Evolutionary conservation across 2,113 vertebrate species (phyloP).

Genomic region (Corvus moneduloides): DNA sequence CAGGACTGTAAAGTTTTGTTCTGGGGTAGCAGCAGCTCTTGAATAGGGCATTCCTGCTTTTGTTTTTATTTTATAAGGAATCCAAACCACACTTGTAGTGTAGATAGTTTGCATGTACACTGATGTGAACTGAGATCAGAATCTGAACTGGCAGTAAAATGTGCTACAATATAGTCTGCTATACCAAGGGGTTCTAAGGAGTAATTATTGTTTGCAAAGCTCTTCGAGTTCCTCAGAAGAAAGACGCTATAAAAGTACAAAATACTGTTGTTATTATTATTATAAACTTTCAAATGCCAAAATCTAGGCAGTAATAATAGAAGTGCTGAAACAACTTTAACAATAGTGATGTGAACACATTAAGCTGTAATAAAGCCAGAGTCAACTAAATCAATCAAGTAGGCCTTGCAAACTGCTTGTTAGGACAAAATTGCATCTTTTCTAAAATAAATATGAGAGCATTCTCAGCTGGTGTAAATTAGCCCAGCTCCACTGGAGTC

Average conservation of each 20-base stretch:
- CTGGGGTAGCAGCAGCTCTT: not conserved
- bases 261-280: slow-evolving; percentile 61
- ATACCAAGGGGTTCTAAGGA: not conserved
- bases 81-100: not conserved
- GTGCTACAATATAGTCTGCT: slow-evolving; percentile 4
- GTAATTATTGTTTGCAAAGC: slow-evolving; percentile 58
- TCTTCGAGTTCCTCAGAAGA: slow-evolving; percentile 13
- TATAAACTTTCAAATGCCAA: slow-evolving; percentile 60
- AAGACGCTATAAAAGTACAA: slow-evolving; percentile 64
- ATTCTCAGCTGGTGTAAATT: slow-evolving; percentile 67
- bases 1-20: not conserved
- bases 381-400: slow-evolving; percentile 68
- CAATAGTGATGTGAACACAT: slow-evolving; percentile 66
- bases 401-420: slow-evolving; percentile 58
- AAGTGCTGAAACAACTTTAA: slow-evolving; percentile 69
- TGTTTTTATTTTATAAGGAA: not conserved
- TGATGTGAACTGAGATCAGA: slow-evolving; percentile 13
- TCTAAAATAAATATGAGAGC: slow-evolving; percentile 65
- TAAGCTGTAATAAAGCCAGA: slow-evolving; percentile 64
- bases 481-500: slow-evolving; percentile 49
- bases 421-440: slow-evolving; percentile 65
- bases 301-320: slow-evolving; percentile 64
- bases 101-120: not conserved
- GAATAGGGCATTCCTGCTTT: not conserved
- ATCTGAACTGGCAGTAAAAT: not conserved